Conservation (phyloP, 2,797 vertebrate species). For the Eleutherodactylus coqui region DNA sequence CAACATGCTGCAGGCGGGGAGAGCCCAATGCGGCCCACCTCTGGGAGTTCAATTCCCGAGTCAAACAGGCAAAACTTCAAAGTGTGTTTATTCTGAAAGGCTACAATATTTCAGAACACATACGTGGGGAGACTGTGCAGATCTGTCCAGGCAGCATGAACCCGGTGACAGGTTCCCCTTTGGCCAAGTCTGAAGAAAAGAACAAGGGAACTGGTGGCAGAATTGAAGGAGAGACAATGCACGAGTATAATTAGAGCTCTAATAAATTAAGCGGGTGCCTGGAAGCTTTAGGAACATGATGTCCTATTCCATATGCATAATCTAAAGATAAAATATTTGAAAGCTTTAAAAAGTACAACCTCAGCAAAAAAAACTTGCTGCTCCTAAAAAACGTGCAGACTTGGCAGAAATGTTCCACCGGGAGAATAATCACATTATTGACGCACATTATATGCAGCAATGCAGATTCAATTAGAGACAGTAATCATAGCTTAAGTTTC, state of each 20-base stretch:
- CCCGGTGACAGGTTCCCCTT: too few relatives aligned
- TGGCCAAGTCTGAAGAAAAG: too few relatives aligned
- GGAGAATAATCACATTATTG: not conserved
- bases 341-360: conserved; percentile 1
- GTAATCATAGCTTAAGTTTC: not conserved
- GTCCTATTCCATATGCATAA: not conserved
- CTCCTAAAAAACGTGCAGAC: not conserved
- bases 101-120: too few relatives aligned
- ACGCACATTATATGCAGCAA: not conserved
- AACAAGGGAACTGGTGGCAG: too few relatives aligned
- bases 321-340: not conserved
- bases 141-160: too few relatives aligned
- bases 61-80: too few relatives aligned
- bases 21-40: too few relatives aligned
- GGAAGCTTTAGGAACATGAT: not conserved
- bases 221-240: too few relatives aligned
- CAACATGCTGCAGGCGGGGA: too few relatives aligned
- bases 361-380: not conserved
- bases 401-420: not conserved
- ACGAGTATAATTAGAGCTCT: not conserved
- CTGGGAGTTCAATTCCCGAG: too few relatives aligned
- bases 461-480: not conserved
- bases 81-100: too few relatives aligned
- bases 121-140: too few relatives aligned
- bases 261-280: not conserved